Evolutionary conservation across 2,888 invertebrate species (phyloP).

Genomic region (Lepidochitona cinerea): DNA sequence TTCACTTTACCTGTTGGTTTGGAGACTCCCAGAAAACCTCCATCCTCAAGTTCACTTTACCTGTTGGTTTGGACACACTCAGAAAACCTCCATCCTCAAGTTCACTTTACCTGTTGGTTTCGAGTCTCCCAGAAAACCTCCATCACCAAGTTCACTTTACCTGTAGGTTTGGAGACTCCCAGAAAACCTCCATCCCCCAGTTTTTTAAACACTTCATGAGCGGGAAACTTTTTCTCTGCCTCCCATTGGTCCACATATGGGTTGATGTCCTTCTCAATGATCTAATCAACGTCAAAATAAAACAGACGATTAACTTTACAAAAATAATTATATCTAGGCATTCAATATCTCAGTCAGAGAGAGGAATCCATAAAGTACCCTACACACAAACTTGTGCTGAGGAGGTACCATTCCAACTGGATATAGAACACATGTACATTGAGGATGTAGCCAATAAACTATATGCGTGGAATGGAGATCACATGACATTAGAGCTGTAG

Average conservation of each 20-base stretch:
- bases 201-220: conserved; percentile 74
- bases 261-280: conserved; percentile 74
- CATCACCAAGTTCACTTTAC: conserved; percentile 71
- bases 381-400: too few relatives aligned
- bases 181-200: conserved; percentile 74
- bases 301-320: too few relatives aligned
- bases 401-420: too few relatives aligned
- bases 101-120: conserved; percentile 71
- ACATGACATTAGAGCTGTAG: too few relatives aligned
- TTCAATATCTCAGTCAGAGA: too few relatives aligned
- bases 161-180: conserved; percentile 73
- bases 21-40: conserved; percentile 74
- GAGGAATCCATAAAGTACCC: too few relatives aligned
- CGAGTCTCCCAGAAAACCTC: conserved; percentile 74
- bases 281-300: too few relatives aligned
- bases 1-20: conserved; percentile 71
- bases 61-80: conserved; percentile 73
- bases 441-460: too few relatives aligned
- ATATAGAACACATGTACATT: too few relatives aligned
- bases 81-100: conserved; percentile 74
- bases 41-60: conserved; percentile 71
- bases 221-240: conserved; percentile 72
- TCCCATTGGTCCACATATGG: conserved; percentile 75
- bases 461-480: too few relatives aligned
- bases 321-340: too few relatives aligned